These are phyloP conservation scores for Masticophis lateralis DNA, from an alignment of 2,797 vertebrate genomes.

Conservation along the genomic window DNA sequence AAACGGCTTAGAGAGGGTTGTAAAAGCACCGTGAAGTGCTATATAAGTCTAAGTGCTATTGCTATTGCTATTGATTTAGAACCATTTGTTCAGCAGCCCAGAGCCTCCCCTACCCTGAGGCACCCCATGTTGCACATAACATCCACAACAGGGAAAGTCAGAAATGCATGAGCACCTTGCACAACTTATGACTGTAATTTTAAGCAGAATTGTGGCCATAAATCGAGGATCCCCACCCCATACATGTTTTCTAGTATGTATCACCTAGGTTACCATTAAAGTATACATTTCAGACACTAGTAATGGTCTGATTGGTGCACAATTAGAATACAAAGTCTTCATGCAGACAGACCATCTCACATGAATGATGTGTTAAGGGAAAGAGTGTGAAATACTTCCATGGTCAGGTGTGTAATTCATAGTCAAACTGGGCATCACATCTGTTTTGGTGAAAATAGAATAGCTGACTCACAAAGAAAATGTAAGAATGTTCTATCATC, in stretches of 20 bases:
- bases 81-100: not conserved
- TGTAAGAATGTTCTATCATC: not conserved
- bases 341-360: not conserved
- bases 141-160: not conserved
- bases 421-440: no score
- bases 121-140: not conserved
- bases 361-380: not conserved
- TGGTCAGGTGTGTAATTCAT: not conserved
- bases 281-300: not conserved
- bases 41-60: no score
- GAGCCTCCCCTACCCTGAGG: not conserved
- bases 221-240: not conserved
- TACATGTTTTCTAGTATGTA: not conserved
- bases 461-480: not conserved
- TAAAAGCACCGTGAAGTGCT: no score
- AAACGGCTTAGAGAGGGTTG: no score
- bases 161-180: not conserved
- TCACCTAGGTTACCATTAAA: not conserved
- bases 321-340: not conserved
- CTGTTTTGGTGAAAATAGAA: not conserved
- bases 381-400: not conserved
- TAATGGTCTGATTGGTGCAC: no score
- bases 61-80: not conserved
- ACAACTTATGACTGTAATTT: not conserved
- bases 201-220: not conserved